phyloP scores from a whole-genome alignment of 1,140 invertebrate genomes.

The Steinernema khuongi region DNA sequence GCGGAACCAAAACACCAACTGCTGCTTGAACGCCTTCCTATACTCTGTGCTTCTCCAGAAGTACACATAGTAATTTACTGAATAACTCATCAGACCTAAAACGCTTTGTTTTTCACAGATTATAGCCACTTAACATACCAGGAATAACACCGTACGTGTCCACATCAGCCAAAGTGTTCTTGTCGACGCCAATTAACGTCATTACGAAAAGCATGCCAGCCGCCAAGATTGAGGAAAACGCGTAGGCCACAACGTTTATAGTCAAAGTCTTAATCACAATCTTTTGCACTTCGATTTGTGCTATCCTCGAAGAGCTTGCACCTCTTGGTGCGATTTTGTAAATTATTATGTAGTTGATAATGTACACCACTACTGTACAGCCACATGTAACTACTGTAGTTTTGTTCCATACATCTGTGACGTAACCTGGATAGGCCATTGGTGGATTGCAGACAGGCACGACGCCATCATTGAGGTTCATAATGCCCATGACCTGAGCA shows the following conservation, averaged over 20 bases:
- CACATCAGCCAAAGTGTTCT: background rate
- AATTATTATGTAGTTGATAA: background rate
- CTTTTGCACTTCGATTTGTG: background rate
- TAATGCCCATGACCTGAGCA: background rate
- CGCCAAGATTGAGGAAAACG: background rate
- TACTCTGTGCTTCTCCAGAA: conserved; percentile 18
- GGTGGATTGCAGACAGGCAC: background rate
- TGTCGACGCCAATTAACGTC: background rate
- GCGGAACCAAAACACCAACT: no score
- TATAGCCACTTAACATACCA: background rate
- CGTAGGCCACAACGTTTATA: background rate
- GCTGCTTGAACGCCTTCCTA: background rate
- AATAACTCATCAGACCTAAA: conserved; percentile 1
- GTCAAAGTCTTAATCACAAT: background rate
- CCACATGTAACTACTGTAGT: background rate
- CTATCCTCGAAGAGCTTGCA: background rate
- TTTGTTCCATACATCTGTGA: background rate
- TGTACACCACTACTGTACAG: background rate
- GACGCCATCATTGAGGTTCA: background rate
- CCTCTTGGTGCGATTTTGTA: background rate
- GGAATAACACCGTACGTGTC: background rate
- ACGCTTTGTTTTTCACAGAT: background rate
- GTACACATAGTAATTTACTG: conserved; percentile 11
- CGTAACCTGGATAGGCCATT: background rate
- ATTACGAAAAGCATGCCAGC: background rate